Conservation (phyloP, 2,888 invertebrate genomes). For the Callyntrura guangdongensis region DNA sequence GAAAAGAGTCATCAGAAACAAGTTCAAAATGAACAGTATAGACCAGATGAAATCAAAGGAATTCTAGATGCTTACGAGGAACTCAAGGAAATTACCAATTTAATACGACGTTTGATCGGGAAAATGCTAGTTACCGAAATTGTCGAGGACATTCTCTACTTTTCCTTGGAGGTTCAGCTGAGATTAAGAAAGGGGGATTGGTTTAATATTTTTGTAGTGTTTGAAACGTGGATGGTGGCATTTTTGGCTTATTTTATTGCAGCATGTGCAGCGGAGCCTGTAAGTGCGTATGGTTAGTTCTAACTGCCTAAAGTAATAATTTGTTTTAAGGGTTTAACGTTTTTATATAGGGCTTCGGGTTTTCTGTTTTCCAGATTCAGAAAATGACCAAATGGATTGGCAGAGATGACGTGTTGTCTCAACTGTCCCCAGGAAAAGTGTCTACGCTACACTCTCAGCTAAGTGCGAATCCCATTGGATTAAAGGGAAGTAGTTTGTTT, state of each 20-base stretch:
- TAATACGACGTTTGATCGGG: slow-evolving; percentile 52
- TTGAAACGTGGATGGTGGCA: slow-evolving; percentile 58
- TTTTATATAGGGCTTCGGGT: no score
- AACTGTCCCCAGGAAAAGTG: slow-evolving; percentile 55
- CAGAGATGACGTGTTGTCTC: slow-evolving; percentile 42
- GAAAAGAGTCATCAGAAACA: neutral
- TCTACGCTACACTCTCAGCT: slow-evolving; percentile 18
- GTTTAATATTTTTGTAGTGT: slow-evolving; percentile 52
- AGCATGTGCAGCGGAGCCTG: slow-evolving; percentile 47
- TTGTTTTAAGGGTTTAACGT: no score
- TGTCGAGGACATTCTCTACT: slow-evolving; percentile 61
- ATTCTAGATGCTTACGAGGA: slow-evolving; percentile 45
- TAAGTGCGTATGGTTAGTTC: slow-evolving; percentile 47
- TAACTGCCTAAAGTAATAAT: no score
- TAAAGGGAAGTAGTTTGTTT: slow-evolving; percentile 58
- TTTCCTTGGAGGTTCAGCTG: slow-evolving; percentile 58
- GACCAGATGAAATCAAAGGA: neutral
- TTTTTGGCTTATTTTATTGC: slow-evolving; percentile 55
- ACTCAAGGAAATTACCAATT: slow-evolving; percentile 49
- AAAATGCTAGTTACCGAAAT: slow-evolving; percentile 59
- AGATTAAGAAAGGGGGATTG: slow-evolving; percentile 44
- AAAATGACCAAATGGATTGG: slow-evolving; percentile 30
- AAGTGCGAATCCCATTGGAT: slow-evolving; percentile 31
- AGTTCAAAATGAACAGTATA: neutral
- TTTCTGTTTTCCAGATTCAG: slow-evolving; percentile 24